Percentiles rank a stretch among this genome's conserved stretches.
Conservation (phyloP, 2,888 invertebrate genomes). For the Brenthis daphne region DNA sequence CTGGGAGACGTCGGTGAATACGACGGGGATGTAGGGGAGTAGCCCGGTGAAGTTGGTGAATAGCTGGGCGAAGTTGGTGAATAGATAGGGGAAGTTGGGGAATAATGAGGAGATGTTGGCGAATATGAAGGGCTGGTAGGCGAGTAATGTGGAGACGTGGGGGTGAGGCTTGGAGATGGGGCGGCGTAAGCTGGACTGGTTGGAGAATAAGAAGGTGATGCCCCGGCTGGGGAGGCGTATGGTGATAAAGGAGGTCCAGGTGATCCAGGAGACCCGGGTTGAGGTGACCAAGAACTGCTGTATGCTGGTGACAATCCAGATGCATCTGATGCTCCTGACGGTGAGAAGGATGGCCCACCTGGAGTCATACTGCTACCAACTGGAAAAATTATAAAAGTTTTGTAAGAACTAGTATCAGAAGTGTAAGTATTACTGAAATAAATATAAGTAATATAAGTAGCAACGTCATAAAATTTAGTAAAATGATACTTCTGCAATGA, state of each 20-base stretch:
- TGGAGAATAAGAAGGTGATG: slow-evolving; percentile 76
- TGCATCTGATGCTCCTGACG: slow-evolving; percentile 96
- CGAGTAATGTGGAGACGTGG: slow-evolving; percentile 87
- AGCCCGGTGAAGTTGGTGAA: slow-evolving; percentile 91
- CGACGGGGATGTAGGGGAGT: slow-evolving; percentile 90
- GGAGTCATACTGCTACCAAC: slow-evolving; percentile 97
- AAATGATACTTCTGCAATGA: too few relatives aligned
- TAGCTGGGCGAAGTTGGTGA: slow-evolving; percentile 89
- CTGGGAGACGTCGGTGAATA: slow-evolving; percentile 89
- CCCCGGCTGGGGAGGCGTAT: slow-evolving; percentile 81
- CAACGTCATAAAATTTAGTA: too few relatives aligned
- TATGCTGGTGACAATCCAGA: slow-evolving; percentile 95
- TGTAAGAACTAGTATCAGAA: too few relatives aligned
- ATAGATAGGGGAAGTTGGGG: slow-evolving; percentile 90
- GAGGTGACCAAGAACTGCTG: slow-evolving; percentile 90
- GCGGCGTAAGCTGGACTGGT: slow-evolving; percentile 79
- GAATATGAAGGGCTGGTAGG: slow-evolving; percentile 87
- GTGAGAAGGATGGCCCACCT: slow-evolving; percentile 97
- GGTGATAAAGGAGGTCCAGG: slow-evolving; percentile 94
- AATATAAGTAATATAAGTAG: too few relatives aligned
- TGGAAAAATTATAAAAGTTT: slow-evolving; percentile 53
- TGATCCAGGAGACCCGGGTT: slow-evolving; percentile 89
- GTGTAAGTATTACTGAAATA: too few relatives aligned
- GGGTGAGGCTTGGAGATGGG: slow-evolving; percentile 87
- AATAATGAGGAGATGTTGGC: slow-evolving; percentile 88